Evolutionary conservation across 2,797 vertebrate genomes (phyloP), one percentile per base, ranked within the genome.

Genomic region (Lepus townsendii): DNA sequence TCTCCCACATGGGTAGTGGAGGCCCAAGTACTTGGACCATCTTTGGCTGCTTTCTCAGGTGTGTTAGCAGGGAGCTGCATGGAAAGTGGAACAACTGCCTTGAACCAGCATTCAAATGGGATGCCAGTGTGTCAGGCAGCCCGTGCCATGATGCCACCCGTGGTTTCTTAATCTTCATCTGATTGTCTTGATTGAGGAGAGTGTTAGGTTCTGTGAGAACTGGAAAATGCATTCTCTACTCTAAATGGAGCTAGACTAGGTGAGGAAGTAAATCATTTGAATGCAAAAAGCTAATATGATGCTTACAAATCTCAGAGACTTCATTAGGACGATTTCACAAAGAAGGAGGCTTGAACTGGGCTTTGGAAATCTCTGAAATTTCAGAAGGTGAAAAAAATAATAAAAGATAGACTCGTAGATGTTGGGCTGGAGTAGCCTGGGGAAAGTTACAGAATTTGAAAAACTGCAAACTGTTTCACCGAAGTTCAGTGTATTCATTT

Each of bases 291-390:
- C 17, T 54, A 73, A 9, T 19, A 19, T 4, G 14, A 38, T 38
- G 19, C 22, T 22, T 38, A 42, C 42, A 57, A 20, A 27, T 47
- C 42, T 47, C 26, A 3, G 2, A 5, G 32, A 60, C 24, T 73
- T 91, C n/a, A 30, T 35, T 19, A 60, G 50, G 73, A 42, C 6
- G 5, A 2, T 66, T 79, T 82, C 26, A 11, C 62, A 24, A 82
- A 65, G 24, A 24, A 68, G 30, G 47, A 83, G 0, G 22, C 83
- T 89, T 90, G 38, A 93, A 75, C 32, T 30, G 8, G 5, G 7
- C 32, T 92, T 92, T 90, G 42, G 27, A 83, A n/a, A n/a, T 71
- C 13, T 27, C 50, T 91, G 8, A 52, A 83, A 68, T 88, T 83
- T 92, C 38, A 78, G 38, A 79, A 62, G 6, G 3, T 79, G 50